Conservation (phyloP, 2,888 invertebrate genomes). For the Drosophila subquinaria region DNA sequence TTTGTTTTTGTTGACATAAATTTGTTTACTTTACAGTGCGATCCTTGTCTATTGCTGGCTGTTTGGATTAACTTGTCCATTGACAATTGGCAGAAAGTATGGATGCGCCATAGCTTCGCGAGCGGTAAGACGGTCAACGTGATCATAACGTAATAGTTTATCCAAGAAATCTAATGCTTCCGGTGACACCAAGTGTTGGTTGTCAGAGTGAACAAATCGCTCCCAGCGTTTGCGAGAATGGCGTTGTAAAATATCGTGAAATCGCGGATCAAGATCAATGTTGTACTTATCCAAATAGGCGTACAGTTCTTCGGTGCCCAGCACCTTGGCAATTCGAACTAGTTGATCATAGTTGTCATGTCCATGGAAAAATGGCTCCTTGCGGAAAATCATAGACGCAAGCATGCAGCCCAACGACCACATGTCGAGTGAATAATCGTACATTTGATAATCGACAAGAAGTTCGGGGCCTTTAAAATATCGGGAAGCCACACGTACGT, state of each 20-base stretch:
- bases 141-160: constrained; percentile 99
- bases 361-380: constrained; percentile 99
- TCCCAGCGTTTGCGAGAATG: constrained; percentile 99
- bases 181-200: constrained; percentile 98
- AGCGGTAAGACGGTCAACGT: constrained; percentile 98
- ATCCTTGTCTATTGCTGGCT: constrained; percentile 83
- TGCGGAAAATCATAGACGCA: constrained; percentile 99
- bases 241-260: constrained; percentile 94
- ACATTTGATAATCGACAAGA: constrained; percentile 99
- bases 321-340: constrained; percentile 99
- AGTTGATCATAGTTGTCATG: constrained; percentile 99
- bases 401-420: constrained; percentile 99
- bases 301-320: constrained; percentile 99
- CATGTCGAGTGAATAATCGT: constrained; percentile 99
- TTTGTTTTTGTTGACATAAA: constrained; percentile 23
- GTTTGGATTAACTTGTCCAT: constrained; percentile 85
- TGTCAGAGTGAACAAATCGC: constrained; percentile 99
- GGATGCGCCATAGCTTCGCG: constrained; percentile 99
- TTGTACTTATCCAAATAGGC: constrained; percentile 99
- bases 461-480: constrained; percentile 99
- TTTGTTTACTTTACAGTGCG: constrained; percentile 45
- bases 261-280: constrained; percentile 99
- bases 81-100: constrained; percentile 90
- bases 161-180: constrained; percentile 99
- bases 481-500: constrained; percentile 99